phyloP scores from a whole-genome alignment of 2,888 invertebrate genomes.

The Drosophila kambysellisi region DNA sequence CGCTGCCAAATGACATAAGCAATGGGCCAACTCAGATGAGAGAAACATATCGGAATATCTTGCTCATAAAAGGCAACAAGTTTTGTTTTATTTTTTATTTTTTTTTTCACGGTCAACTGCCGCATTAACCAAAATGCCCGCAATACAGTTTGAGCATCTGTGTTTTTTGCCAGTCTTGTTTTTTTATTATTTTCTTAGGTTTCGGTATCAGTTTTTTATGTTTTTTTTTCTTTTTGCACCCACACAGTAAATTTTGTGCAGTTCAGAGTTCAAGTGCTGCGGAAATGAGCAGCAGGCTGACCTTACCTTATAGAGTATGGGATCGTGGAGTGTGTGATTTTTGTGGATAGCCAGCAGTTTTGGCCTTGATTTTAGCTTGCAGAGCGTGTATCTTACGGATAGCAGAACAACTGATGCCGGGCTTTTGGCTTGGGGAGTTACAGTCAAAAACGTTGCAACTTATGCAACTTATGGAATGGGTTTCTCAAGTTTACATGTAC shows the following conservation, averaged over 20 bases:
- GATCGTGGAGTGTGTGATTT: neutral
- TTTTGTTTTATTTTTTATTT: constrained; percentile 15
- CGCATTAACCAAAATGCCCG: constrained; percentile 36
- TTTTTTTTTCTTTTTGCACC: constrained; percentile 20
- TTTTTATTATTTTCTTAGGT: constrained; percentile 2
- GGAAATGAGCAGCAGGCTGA: constrained; percentile 28
- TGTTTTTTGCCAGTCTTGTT: neutral
- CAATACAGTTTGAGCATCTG: constrained; percentile 26
- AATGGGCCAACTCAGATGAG: constrained; percentile 15
- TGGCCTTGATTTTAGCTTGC: neutral
- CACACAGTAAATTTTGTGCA: constrained; percentile 42
- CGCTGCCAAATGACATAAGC: constrained; percentile 74
- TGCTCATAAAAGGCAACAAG: constrained; percentile 69
- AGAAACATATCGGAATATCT: constrained; percentile 51
- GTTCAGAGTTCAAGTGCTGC: constrained; percentile 41
- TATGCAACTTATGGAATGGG: too few species aligned
- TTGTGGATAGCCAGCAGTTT: neutral
- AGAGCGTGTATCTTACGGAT: neutral
- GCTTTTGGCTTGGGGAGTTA: neutral
- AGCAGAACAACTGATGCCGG: neutral
- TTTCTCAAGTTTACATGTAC: too few species aligned
- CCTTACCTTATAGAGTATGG: constrained; percentile 17
- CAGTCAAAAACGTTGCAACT: neutral
- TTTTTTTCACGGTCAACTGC: constrained; percentile 68
- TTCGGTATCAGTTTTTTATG: neutral